Conservation (phyloP, 2,888 invertebrate genomes). For the Aquatica leii region DNA sequence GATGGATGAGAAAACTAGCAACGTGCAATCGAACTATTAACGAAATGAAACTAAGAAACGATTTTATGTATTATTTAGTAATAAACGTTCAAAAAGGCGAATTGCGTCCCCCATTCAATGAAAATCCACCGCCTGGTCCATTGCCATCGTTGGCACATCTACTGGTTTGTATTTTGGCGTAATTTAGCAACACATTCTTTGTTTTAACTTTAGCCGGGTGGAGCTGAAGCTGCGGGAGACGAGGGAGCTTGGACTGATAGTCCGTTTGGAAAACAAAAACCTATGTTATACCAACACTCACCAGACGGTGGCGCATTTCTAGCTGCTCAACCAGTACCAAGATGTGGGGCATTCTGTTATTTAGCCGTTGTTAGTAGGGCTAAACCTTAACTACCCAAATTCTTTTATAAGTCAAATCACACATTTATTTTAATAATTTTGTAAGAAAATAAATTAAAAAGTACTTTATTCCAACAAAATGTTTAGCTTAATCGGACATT, state of each 20-base stretch:
- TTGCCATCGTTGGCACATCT: slow-evolving; percentile 59
- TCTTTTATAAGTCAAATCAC: background rate
- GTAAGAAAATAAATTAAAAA: too few relatives aligned
- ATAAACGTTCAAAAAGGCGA: slow-evolving; percentile 61
- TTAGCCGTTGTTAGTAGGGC: slow-evolving; percentile 62
- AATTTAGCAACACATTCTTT: too few relatives aligned
- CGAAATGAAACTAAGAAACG: slow-evolving; percentile 65
- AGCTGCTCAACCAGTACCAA: slow-evolving; percentile 65
- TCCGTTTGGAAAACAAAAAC: slow-evolving; percentile 42
- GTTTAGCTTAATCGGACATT: background rate
- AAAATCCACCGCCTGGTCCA: slow-evolving; percentile 62
- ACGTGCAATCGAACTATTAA: slow-evolving; percentile 59
- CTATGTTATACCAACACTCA: slow-evolving; percentile 63
- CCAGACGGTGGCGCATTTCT: slow-evolving; percentile 68
- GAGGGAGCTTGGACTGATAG: slow-evolving; percentile 40
- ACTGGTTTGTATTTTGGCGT: slow-evolving; percentile 59
- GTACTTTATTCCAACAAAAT: too few relatives aligned
- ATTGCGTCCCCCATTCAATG: slow-evolving; percentile 62
- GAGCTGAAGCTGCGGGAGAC: slow-evolving; percentile 40
- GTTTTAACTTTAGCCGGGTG: slow-evolving; percentile 53
- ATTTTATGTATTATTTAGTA: slow-evolving; percentile 64
- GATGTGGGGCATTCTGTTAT: slow-evolving; percentile 68
- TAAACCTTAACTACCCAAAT: slow-evolving; percentile 16
- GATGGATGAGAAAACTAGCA: slow-evolving; percentile 64
- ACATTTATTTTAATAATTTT: background rate